Percentiles rank a stretch among this genome's conserved stretches.
These are phyloP conservation scores for Chrysocyon brachyurus DNA, from an alignment of 2,797 vertebrate species.

Conservation along the genomic window DNA sequence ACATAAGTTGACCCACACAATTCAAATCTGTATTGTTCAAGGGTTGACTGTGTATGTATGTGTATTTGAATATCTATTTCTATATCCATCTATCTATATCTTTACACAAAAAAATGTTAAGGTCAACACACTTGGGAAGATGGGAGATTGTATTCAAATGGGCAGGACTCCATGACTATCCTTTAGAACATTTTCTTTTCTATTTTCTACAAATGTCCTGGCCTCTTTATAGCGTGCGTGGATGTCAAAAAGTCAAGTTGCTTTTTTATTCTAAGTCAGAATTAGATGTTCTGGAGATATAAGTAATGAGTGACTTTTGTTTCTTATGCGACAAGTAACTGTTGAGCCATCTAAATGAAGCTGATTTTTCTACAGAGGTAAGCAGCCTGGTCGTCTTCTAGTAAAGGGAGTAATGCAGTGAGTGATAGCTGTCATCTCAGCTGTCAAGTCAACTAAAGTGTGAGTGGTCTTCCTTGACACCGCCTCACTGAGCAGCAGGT, in stretches of 20 bases:
- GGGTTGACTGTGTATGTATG: neutral
- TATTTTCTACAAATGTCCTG: neutral
- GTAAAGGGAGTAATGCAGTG: neutral
- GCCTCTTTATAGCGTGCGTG: neutral
- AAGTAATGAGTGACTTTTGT: neutral
- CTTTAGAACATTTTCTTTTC: constrained; percentile 41
- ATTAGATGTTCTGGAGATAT: neutral
- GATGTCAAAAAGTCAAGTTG: neutral
- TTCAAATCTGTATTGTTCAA: neutral
- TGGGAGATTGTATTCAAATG: neutral
- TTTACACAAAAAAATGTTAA: neutral
- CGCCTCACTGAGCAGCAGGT: neutral
- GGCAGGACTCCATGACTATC: neutral
- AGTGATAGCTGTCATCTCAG: neutral
- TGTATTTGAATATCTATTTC: neutral
- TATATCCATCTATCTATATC: neutral
- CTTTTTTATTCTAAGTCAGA: constrained; percentile 17
- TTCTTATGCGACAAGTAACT: neutral
- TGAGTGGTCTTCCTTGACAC: neutral
- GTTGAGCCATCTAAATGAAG: neutral
- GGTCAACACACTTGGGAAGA: neutral
- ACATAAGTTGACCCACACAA: neutral
- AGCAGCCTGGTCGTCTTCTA: neutral
- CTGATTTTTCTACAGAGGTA: neutral
- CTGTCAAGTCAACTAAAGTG: neutral